Conservation (phyloP, 2,113 vertebrate species). For the Scophthalmus maximus region DNA sequence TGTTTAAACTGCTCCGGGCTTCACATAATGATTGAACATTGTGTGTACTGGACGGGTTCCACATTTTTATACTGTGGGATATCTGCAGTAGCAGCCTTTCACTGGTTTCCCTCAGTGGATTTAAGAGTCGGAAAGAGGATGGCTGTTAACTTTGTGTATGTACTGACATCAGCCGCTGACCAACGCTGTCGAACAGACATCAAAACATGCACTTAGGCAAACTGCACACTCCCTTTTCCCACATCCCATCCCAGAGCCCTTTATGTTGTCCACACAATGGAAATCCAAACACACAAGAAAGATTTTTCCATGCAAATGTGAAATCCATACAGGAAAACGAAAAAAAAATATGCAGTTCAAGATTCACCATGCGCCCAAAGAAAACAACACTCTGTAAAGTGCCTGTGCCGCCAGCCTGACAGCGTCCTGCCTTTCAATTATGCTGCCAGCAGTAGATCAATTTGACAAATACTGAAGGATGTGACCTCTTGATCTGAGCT, state of each 20-base stretch:
- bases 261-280: constrained; percentile 84
- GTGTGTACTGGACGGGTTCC: constrained; percentile 73
- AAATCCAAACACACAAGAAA: constrained; percentile 85
- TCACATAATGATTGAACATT: constrained; percentile 77
- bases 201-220: constrained; percentile 83
- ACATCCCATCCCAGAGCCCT: constrained; percentile 80
- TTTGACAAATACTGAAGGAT: constrained; percentile 80
- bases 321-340: constrained; percentile 84
- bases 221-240: constrained; percentile 80
- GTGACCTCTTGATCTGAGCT: constrained; percentile 76
- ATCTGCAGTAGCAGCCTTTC: constrained; percentile 75
- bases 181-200: constrained; percentile 80
- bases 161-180: constrained; percentile 79
- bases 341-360: constrained; percentile 78
- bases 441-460: constrained; percentile 77
- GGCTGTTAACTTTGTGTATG: constrained; percentile 72
- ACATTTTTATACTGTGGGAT: constrained; percentile 74
- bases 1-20: constrained; percentile 71
- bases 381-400: constrained; percentile 78
- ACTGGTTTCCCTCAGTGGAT: constrained; percentile 76
- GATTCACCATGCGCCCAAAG: constrained; percentile 76
- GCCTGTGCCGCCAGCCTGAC: constrained; percentile 65
- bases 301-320: constrained; percentile 85
- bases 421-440: constrained; percentile 77
- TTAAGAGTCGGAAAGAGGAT: constrained; percentile 69